Base-by-base conservation (phyloP, 1,140 invertebrate species). In the Drosophila neocordata region DNA sequence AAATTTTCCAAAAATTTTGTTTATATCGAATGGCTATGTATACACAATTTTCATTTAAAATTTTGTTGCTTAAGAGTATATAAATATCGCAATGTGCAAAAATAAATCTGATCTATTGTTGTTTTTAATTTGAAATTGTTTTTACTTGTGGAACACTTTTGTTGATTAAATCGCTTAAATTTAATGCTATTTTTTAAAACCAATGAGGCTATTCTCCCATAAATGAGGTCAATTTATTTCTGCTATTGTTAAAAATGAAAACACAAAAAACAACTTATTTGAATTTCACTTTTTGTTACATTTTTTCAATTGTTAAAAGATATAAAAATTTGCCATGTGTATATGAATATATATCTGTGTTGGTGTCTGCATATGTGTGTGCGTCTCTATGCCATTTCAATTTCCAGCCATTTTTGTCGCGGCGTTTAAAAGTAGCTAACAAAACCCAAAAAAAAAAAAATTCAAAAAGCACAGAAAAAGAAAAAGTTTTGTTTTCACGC, bases 401-500 rank as follows among this genome's bases (percentile, higher is more conserved):
- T 88, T 88, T 79, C 62, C 48, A 70, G 73, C 83, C 79, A 88
- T 88, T 88, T 88, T 79, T 77, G 84, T 71, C 79, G 72, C 64
- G 41, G 41, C 62, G 79, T 69, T 83, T 73, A 70, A 82, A 77
- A 77, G 59, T 65, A 63, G 55, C 56, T 27, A 69, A 52, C 66
- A 48, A 65, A 59, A 34, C 41, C 41, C 7, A 20, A 44, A 15
- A n/a, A 9, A 48, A 48, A 8, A 48, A 48, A 48, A 48, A 15
- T 48, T 48, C 15, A 20, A 48, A 48, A 48, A 48, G 11, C 15
- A 2, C 8, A 44, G 20, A 15, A 41, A 13, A 27, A 48, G 41
- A 20, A 53, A 69, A 69, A 78, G 81, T 87, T 87, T 87, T 87
- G 83, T 87, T 87, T 87, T 87, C 82, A 88, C 83, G 83, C 83